Base-by-base conservation (phyloP, 64 coral and sea anemone genomes). In the Pachyseris speciosa region DNA sequence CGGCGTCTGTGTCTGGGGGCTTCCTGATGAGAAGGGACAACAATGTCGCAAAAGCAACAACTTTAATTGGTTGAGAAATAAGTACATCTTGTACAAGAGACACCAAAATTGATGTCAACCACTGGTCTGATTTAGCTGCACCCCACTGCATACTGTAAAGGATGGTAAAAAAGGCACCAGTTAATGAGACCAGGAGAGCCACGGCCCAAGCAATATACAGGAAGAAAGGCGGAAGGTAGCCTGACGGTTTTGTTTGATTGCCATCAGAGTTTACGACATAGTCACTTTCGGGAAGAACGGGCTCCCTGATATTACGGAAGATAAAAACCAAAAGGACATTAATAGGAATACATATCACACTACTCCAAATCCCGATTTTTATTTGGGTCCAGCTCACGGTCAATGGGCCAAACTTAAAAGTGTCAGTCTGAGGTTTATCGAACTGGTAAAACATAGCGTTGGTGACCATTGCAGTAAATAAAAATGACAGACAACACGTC, bases 391-490 rank as follows among this genome's bases (percentile, higher is more conserved):
- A 92, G 57, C 89, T 92, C 42, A 92, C 61, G 31, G 84, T 92
- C 20, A 92, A 28, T 42, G 89, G 89, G 3, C 79, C 89, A 2
- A 92, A 20, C 51, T 63, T 45, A 37, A 92, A 92, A 1, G 89
- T 74, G 32, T 92, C 89, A 58, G 36, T 32, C 32, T 67, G 89
- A 25, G 59, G 36, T 27, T 80, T 67, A 25, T 83, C 78, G 24
- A 92, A 92, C 41, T 92, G 89, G 85, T 92, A 92, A 68, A 92
- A 92, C 89, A 92, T 92, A 2, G 89, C 89, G 57, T 92, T 92
- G 4, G 89, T 92, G 17, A 92, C 67, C 67, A 92, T 33, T 50
- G 89, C 67, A 20, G 89, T 67, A 17, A 92, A 92, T n/a, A 92
- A 50, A 37, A 92, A 74, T 31, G 89, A 92, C 32, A 92, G 52